Evolutionary conservation across 2,113 vertebrate genomes (phyloP).

Genomic region (Romanogobio albipinnatus): DNA sequence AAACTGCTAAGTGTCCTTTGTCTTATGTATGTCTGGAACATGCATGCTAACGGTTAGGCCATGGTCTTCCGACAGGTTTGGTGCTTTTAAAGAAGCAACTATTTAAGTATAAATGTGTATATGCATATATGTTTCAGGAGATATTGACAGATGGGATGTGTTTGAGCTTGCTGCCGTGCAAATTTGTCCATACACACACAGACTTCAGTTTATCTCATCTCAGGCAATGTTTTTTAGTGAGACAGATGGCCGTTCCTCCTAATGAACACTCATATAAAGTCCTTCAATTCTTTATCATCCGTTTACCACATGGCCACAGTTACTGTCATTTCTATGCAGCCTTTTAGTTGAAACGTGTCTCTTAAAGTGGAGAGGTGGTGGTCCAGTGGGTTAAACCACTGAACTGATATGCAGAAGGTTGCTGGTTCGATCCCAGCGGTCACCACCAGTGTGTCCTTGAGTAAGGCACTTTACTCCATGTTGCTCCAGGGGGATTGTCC

Average conservation of each 20-base stretch:
- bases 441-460: no score
- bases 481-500: no score
- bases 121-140: constrained; percentile 46
- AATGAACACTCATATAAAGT: constrained; percentile 75
- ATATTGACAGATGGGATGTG: constrained; percentile 55
- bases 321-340: background rate
- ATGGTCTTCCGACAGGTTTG: background rate
- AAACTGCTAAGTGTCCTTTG: no score
- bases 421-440: no score
- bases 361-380: no score
- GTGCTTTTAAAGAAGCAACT: background rate
- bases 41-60: background rate
- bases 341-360: constrained; percentile 15
- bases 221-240: constrained; percentile 68
- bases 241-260: constrained; percentile 73
- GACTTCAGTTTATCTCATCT: background rate
- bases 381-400: no score
- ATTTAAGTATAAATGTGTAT: constrained; percentile 57
- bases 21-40: background rate
- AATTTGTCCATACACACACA: constrained; percentile 49
- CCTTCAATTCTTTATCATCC: constrained; percentile 70
- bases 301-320: background rate
- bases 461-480: no score
- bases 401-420: no score
- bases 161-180: constrained; percentile 54